phyloP scores from a whole-genome alignment of 1,140 invertebrate species.

The Medauroidea extradentata region DNA sequence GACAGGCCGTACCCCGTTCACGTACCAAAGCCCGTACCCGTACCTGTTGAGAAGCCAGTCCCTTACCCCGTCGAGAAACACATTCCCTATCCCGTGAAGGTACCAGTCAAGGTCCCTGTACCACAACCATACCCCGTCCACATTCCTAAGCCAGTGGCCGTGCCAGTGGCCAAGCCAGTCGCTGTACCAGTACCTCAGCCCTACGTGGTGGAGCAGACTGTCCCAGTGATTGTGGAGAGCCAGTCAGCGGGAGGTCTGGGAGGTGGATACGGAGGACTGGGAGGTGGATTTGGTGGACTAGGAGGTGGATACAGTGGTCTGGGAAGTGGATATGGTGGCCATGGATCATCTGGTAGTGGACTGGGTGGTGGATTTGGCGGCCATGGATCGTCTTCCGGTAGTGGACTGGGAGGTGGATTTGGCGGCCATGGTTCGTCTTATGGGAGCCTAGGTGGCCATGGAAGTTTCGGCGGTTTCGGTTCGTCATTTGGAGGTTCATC shows the following conservation, averaged over 20 bases:
- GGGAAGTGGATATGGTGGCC: too few species aligned
- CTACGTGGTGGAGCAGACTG: neutral
- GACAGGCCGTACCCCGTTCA: conserved; percentile 27
- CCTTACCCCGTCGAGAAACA: conserved; percentile 23
- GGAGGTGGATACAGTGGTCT: too few species aligned
- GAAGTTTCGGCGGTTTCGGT: too few species aligned
- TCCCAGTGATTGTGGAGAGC: conserved; percentile 5
- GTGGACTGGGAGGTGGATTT: too few species aligned
- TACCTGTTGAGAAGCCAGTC: conserved; percentile 24
- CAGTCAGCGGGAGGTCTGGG: neutral
- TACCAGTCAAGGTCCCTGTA: conserved; percentile 21
- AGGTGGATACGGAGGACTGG: too few species aligned
- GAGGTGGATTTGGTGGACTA: too few species aligned
- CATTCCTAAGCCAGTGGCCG: conserved; percentile 16
- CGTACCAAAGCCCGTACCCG: conserved; percentile 24
- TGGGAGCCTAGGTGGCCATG: too few species aligned
- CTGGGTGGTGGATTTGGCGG: too few species aligned
- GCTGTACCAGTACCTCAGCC: conserved; percentile 3
- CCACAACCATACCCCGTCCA: conserved; percentile 22
- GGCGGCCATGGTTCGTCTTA: too few species aligned
- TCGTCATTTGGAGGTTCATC: too few species aligned
- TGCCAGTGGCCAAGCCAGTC: conserved; percentile 13
- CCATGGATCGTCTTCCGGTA: too few species aligned
- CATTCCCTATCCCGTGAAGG: conserved; percentile 19
- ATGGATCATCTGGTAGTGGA: too few species aligned